Evolutionary conservation across 1,140 invertebrate genomes (phyloP).

Genomic region (Papilio machaon): DNA sequence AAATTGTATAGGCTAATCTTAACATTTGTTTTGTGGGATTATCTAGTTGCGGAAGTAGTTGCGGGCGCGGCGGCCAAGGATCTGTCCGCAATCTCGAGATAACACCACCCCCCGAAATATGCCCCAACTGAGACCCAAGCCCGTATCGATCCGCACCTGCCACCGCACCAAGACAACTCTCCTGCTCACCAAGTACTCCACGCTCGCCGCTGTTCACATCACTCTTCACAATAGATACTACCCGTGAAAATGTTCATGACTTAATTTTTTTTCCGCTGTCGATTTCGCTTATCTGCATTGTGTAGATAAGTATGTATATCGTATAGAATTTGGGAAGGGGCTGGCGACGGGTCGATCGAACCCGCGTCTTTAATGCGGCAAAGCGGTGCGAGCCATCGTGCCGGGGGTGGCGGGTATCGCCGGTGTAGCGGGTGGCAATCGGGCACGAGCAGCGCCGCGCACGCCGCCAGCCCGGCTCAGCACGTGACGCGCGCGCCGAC

Average conservation of each 20-base stretch:
- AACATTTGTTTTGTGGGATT: background rate
- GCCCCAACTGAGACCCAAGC: conserved; percentile 56
- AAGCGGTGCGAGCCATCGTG: conserved; percentile 56
- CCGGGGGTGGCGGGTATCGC: conserved; percentile 40
- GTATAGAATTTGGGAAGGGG: conserved; percentile 51
- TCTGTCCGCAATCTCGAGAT: conserved; percentile 35
- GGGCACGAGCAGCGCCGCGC: conserved; percentile 37
- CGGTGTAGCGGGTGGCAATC: conserved; percentile 39
- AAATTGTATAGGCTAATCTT: background rate
- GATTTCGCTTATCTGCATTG: conserved; percentile 28
- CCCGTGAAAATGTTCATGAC: background rate
- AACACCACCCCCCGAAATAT: conserved; percentile 42
- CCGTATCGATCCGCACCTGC: conserved; percentile 72
- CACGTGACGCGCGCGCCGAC: conserved; percentile 51
- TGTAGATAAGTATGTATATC: conserved; percentile 50
- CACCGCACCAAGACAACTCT: conserved; percentile 55
- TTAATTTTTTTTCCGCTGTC: background rate
- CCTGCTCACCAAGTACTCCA: conserved; percentile 27
- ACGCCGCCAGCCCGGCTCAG: conserved; percentile 40
- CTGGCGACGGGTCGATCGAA: conserved; percentile 68
- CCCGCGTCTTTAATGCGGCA: conserved; percentile 71
- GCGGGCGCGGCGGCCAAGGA: conserved; percentile 6
- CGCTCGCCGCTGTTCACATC: background rate
- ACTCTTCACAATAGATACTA: background rate
- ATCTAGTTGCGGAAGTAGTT: conserved; percentile 14